Conservation (phyloP, 2,113 vertebrate species). For the Syngnathus floridae region DNA sequence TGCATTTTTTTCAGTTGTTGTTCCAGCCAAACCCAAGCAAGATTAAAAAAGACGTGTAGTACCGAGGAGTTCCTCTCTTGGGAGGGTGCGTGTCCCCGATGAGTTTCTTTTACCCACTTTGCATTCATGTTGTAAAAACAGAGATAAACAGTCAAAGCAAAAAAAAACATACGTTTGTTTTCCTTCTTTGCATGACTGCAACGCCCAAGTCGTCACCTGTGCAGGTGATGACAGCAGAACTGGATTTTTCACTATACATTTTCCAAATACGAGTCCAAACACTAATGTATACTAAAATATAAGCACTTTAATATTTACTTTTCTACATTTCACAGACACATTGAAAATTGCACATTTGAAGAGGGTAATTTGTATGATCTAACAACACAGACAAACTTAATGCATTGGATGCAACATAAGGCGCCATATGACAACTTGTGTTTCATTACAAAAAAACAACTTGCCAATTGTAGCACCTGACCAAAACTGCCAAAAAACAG, state of each 20-base stretch:
- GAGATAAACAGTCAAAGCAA: background rate
- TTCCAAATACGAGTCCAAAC: slow-evolving; percentile 8
- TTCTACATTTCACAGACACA: slow-evolving; percentile 51
- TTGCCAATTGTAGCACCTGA: background rate
- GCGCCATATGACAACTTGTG: background rate
- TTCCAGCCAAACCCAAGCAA: slow-evolving; percentile 31
- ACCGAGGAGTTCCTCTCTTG: slow-evolving; percentile 36
- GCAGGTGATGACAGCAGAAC: slow-evolving; percentile 29
- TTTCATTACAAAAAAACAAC: background rate
- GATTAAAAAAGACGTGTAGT: slow-evolving; percentile 23
- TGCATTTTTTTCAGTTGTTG: slow-evolving; percentile 34
- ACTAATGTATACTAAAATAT: slow-evolving; percentile 62
- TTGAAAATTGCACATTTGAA: slow-evolving; percentile 22
- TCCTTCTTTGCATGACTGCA: background rate
- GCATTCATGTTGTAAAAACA: slow-evolving; percentile 4
- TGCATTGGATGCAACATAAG: background rate
- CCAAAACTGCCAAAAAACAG: background rate
- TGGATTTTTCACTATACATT: slow-evolving; percentile 2
- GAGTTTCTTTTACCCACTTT: slow-evolving; percentile 13
- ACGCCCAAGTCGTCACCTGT: slow-evolving; percentile 15
- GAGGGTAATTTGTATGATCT: slow-evolving; percentile 4
- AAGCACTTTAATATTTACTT: slow-evolving; percentile 67
- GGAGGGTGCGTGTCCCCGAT: slow-evolving; percentile 33
- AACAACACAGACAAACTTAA: background rate
- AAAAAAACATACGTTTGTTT: background rate